Conservation (phyloP, 2,797 vertebrate species). For the Falco peregrinus region DNA sequence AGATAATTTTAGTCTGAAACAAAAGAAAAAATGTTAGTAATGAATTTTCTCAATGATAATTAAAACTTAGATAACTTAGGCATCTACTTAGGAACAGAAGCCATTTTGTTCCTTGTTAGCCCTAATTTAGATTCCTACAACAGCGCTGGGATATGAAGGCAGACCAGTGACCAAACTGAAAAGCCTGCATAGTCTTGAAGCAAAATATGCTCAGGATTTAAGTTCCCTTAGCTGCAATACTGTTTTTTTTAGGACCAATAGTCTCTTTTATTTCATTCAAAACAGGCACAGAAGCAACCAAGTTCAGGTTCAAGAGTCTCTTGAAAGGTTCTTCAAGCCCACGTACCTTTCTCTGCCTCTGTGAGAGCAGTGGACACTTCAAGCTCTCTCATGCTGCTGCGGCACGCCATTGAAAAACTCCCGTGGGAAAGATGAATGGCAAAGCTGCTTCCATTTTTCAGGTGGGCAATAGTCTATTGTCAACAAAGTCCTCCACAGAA, state of each 20-base stretch:
- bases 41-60: background rate
- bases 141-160: background rate
- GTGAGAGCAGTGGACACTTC: background rate
- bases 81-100: background rate
- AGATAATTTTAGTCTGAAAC: conserved; percentile 21
- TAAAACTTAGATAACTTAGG: conserved; percentile 27
- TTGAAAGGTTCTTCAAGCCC: background rate
- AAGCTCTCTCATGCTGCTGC: background rate
- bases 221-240: background rate
- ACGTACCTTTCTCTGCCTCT: background rate
- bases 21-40: background rate
- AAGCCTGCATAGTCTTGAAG: background rate
- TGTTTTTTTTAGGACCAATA: background rate
- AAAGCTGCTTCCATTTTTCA: background rate
- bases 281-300: background rate
- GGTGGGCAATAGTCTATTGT: background rate
- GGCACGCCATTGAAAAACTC: background rate
- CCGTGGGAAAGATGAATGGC: background rate
- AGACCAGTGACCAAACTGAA: background rate
- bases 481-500: background rate
- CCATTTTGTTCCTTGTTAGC: background rate
- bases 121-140: background rate
- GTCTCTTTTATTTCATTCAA: background rate
- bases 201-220: background rate
- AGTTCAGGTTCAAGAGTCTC: background rate